These are phyloP conservation scores for Poecilus cupreus DNA, from an alignment of 2,888 invertebrate species.

Conservation along the genomic window DNA sequence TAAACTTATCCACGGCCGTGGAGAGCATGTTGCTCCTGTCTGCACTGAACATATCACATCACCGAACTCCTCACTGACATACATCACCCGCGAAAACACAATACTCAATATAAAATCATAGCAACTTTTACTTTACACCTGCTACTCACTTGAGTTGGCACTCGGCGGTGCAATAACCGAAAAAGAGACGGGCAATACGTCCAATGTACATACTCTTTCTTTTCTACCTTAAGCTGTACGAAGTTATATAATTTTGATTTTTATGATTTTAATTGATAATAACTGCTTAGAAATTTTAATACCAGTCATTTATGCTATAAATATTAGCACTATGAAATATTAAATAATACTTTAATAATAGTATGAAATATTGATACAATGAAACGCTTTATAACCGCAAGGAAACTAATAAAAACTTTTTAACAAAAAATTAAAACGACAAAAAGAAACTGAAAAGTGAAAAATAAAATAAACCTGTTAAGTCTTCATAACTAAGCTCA, in stretches of 20 bases:
- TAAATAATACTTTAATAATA: background rate
- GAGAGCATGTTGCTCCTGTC: background rate
- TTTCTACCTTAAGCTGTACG: background rate
- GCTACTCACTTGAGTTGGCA: background rate
- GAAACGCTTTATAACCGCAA: background rate
- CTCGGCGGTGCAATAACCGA: background rate
- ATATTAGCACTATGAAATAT: background rate
- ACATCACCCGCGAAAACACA: background rate
- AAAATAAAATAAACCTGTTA: no score
- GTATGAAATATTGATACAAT: background rate
- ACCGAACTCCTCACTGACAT: background rate
- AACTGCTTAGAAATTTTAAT: background rate
- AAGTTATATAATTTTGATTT: background rate
- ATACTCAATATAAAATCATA: background rate
- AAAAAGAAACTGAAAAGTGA: no score
- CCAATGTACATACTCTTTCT: background rate
- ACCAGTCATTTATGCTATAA: background rate
- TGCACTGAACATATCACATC: background rate
- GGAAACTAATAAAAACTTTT: no score
- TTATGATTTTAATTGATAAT: conserved; percentile 10
- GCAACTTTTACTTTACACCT: conserved; percentile 11
- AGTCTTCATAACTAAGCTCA: no score
- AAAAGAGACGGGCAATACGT: background rate
- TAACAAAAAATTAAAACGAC: no score
- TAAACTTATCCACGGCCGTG: background rate